Percentiles rank a stretch among this genome's conserved stretches.
These are phyloP conservation scores for Lepus oiostolus DNA, from an alignment of 2,797 vertebrate genomes.

Conservation along the genomic window DNA sequence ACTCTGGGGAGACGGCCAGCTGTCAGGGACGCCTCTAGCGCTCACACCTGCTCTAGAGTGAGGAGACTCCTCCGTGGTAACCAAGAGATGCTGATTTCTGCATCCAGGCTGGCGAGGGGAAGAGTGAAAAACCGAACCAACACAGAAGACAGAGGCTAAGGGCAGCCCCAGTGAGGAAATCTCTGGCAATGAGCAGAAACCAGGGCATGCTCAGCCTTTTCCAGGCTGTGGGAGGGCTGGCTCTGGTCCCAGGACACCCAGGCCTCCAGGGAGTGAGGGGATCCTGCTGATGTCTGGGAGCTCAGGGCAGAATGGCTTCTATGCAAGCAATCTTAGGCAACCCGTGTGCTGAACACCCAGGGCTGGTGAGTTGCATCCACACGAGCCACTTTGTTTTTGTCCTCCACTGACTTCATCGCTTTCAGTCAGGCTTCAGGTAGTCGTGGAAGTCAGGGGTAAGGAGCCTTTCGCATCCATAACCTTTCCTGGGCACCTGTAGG, in stretches of 20 bases:
- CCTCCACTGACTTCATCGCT: not conserved
- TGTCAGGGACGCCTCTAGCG: not conserved
- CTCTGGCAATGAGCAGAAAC: constrained; percentile 28
- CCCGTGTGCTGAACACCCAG: not conserved
- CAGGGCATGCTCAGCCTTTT: not conserved
- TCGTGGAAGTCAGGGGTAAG: not conserved
- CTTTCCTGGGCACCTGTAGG: not conserved
- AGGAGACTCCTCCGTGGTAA: not conserved
- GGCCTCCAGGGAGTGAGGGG: not conserved
- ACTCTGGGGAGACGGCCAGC: not conserved
- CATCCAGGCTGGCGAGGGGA: not conserved
- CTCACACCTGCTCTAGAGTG: not conserved
- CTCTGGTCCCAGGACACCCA: not conserved
- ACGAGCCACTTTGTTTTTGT: not conserved
- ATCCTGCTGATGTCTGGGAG: not conserved
- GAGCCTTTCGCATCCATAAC: not conserved
- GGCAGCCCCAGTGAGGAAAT: not conserved
- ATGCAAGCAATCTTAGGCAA: constrained; percentile 44
- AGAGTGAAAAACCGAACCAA: not conserved
- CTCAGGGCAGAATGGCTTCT: not conserved
- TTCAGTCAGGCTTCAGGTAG: not conserved
- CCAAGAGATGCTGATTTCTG: constrained; percentile 8
- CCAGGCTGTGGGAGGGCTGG: not conserved
- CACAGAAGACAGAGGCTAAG: not conserved
- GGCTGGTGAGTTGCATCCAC: not conserved